Percentiles rank a stretch among this genome's conserved stretches.
Evolutionary conservation across 2,888 invertebrate genomes (phyloP).

Genomic region (Clistopyga incitator): DNA sequence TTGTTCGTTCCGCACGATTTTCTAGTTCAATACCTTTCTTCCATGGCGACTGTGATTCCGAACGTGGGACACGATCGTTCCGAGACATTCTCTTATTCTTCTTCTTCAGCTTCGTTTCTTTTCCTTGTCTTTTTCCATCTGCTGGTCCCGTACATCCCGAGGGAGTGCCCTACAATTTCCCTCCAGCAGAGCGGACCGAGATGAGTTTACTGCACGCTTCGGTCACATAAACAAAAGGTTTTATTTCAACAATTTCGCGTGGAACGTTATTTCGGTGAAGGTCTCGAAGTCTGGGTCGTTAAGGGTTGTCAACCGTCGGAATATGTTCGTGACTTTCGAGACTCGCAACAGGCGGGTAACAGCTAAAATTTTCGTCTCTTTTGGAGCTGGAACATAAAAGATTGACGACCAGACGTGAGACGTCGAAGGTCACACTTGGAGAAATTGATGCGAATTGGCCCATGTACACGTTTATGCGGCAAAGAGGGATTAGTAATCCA

Average conservation of each 20-base stretch:
- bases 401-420: too few species aligned
- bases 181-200: slow-evolving; percentile 18
- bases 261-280: slow-evolving; percentile 37
- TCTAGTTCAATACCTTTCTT: slow-evolving; percentile 10
- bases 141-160: slow-evolving; percentile 2
- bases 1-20: background rate
- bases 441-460: too few species aligned
- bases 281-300: slow-evolving; percentile 42
- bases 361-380: too few species aligned
- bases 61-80: slow-evolving; percentile 18
- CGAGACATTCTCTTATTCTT: slow-evolving; percentile 36
- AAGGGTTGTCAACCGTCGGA: slow-evolving; percentile 43
- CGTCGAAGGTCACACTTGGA: too few species aligned
- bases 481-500: too few species aligned
- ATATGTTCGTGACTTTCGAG: background rate
- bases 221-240: slow-evolving; percentile 57
- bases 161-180: slow-evolving; percentile 32
- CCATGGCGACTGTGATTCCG: slow-evolving; percentile 29
- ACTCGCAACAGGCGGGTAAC: background rate
- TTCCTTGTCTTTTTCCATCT: slow-evolving; percentile 12
- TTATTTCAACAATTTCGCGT: slow-evolving; percentile 61
- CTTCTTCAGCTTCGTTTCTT: slow-evolving; percentile 9
- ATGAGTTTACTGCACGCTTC: slow-evolving; percentile 21
- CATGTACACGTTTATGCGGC: too few species aligned
- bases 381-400: too few species aligned